A percentile compares a stretch with the other conserved stretches of the same genome.
These are phyloP conservation scores for Leptodactylus fallax DNA, from an alignment of 2,797 vertebrate genomes.

Conservation along the genomic window DNA sequence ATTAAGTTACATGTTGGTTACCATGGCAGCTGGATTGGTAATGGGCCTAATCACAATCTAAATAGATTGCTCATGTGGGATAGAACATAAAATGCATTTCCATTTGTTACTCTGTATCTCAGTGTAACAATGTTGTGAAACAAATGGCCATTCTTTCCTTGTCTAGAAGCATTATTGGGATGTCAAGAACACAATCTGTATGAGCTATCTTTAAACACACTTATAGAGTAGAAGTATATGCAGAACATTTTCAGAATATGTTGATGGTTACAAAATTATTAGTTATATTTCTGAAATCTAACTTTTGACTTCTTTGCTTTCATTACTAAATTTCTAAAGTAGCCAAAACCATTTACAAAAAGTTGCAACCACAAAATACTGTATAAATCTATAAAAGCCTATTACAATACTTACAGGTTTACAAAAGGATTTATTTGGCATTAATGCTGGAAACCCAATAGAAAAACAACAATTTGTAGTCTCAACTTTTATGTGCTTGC, in stretches of 20 bases:
- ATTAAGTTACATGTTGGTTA: neutral
- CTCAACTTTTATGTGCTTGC: no score
- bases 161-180: neutral
- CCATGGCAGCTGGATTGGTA: neutral
- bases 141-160: neutral
- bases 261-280: neutral
- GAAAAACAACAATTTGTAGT: neutral
- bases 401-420: neutral
- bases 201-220: neutral
- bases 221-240: neutral
- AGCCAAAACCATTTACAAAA: neutral
- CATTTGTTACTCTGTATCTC: constrained; percentile 26
- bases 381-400: neutral
- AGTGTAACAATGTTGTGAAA: constrained; percentile 21
- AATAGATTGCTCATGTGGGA: constrained; percentile 41
- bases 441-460: no score
- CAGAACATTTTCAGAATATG: neutral
- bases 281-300: neutral
- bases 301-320: neutral
- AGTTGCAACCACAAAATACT: neutral
- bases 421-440: neutral
- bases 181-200: neutral
- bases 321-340: neutral
- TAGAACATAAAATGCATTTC: constrained; percentile 31
- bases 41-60: constrained; percentile 4